Evolutionary conservation across 2,888 invertebrate species (phyloP), one percentile per base, ranked within the genome.

Genomic region (Spodoptera picta): DNA sequence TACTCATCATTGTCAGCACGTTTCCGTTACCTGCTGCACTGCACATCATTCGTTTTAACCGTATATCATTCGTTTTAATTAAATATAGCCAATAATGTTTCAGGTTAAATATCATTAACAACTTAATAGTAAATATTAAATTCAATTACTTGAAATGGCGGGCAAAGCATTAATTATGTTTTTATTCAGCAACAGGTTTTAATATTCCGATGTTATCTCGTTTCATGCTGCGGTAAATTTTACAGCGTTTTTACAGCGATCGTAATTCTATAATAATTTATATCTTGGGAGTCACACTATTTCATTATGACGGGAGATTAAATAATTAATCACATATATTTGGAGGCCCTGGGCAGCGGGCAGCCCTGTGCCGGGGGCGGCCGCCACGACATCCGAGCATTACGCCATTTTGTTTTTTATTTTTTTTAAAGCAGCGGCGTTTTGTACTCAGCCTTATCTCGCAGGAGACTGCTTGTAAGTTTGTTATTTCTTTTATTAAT

Each of bases 371-470:
- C 71, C 71, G 47, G 70, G 31, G 64, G 70, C 59, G 52, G 45
- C 59, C 52, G 51, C 68, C 74, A 56, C 46, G 69, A 71, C 70
- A 62, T 71, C 58, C 57, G 63, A 74, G 63, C 79, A 74, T 79
- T 77, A 79, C 74, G 77, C 69, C 70, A 72, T 79, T 67, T 79
- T 79, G 47, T 63, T 77, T 80, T 75, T 66, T 69, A 58, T 48
- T 31, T 64, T 73, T 66, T 60, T 67, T 69, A 64, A 69, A 44
- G 60, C 59, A 62, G 65, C 61, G 61, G 69, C 80, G 68, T 81
- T 81, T 82, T 82, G 79, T 81, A 73, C 58, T 51, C 69, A 63
- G 57, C 62, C 70, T 80, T 81, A 82, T 81, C 82, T 73, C 59
- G 55, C 63, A 72, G 57, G 59, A 67, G 56, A 52, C 68, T 62